Percentiles rank a stretch among this genome's conserved stretches.
Conservation (phyloP, 2,888 invertebrate genomes). For the Cataglyphis livida region DNA sequence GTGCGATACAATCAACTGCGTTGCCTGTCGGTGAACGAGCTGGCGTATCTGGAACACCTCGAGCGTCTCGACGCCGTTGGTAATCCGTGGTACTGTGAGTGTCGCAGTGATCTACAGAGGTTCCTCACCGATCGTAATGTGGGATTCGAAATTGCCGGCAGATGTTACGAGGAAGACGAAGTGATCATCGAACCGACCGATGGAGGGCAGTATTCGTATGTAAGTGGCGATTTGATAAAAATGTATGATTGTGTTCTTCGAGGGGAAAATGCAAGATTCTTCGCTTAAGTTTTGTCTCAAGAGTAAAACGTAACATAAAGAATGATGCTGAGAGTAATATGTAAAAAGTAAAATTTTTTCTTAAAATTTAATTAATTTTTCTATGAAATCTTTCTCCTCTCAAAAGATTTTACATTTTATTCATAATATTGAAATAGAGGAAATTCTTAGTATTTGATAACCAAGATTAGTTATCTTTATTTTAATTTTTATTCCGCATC, state of each 20-base stretch:
- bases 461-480: background rate
- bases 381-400: background rate
- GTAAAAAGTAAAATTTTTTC: background rate
- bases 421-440: background rate
- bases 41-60: conserved; percentile 67
- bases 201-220: conserved; percentile 53
- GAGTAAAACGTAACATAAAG: background rate
- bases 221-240: conserved; percentile 39
- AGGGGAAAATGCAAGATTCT: background rate
- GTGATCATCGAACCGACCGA: conserved; percentile 13
- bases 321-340: background rate
- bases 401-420: background rate
- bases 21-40: conserved; percentile 69
- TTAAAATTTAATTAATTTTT: background rate
- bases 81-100: conserved; percentile 78
- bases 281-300: background rate
- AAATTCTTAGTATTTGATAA: background rate
- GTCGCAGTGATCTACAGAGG: conserved; percentile 66
- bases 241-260: background rate
- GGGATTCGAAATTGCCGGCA: conserved; percentile 72
- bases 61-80: conserved; percentile 69
- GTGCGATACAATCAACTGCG: conserved; percentile 71
- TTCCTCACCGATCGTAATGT: conserved; percentile 66
- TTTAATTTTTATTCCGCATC: background rate
- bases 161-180: conserved; percentile 63